Base-by-base conservation (phyloP, 1,140 invertebrate species). In the Phortica variegata region DNA sequence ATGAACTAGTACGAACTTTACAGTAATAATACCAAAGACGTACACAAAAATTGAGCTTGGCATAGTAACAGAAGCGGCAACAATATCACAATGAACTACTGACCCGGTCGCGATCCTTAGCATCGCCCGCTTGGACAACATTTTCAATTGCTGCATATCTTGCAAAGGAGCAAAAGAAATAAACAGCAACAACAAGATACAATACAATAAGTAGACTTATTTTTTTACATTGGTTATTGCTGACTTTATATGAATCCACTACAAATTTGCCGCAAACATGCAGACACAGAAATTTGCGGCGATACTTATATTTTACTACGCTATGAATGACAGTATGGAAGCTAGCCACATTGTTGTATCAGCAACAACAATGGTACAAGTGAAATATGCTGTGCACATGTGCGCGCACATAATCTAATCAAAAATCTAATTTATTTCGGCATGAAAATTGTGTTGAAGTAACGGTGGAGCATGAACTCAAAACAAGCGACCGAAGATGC, bases 31-130 rank as follows among this genome's bases (percentile, higher is more conserved):
- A 26, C 5, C 10, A 26, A 26, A 5, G 23, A 5, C 5, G 10
- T 6, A 26, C 65, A 69, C 65, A 65, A 70, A 65, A 70, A 65
- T 61, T 42, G 61, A 61, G 65, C 65, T 61, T 69, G 65, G 52
- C 45, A 69, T 49, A 47, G 26, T 29, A 43, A 42, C 21, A 21
- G 33, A 37, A 44, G 8, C 17, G 7, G 42, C 36, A 26, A 6
- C 17, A 18, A n/a, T 16, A 56, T 53, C 54, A 49, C 51, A 55
- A 46, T 71, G 66, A 71, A 71, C 66, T 52, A 71, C 49, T 71
- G 66, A 71, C 66, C 66, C 58, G 66, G 60, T 71, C 66, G 66
- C 68, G 66, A 71, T 66, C 52, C 44, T 9, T 16, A 16, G 19
- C 19, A 5, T 10, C 52, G 38, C 48, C 37, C 16, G 20, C 18